Percentiles rank a stretch among this genome's conserved stretches.
phyloP scores from a whole-genome alignment of 2,113 vertebrate genomes.

The Catharus fuscescens region DNA sequence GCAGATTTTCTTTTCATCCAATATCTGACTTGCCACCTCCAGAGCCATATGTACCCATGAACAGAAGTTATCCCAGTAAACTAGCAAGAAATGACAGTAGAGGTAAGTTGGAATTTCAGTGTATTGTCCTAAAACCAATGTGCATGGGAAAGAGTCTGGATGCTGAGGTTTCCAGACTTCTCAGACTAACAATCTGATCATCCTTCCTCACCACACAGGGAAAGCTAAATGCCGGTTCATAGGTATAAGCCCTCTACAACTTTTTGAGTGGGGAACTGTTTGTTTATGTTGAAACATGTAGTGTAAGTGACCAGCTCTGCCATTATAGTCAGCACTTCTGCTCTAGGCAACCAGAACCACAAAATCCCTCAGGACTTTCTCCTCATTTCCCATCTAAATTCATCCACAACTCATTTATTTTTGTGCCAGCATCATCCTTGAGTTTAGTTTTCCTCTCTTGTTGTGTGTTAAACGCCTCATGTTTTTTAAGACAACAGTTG shows the following conservation, averaged over 20 bases:
- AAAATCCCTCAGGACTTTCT: neutral
- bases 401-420: neutral
- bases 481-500: neutral
- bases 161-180: neutral
- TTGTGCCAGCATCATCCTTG: neutral
- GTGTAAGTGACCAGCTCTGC: neutral
- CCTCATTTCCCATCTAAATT: neutral
- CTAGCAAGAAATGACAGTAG: slow-evolving; percentile 83
- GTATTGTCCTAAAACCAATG: neutral
- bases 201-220: neutral
- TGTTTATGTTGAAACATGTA: neutral
- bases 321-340: neutral
- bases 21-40: slow-evolving; percentile 93
- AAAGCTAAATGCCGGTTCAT: neutral
- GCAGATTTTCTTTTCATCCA: slow-evolving; percentile 92
- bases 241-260: neutral
- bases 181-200: neutral
- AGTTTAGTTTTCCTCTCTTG: neutral
- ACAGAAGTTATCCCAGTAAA: slow-evolving; percentile 95
- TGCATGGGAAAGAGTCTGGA: neutral
- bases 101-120: slow-evolving; percentile 78
- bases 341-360: neutral
- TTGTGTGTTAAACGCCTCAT: neutral
- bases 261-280: neutral
- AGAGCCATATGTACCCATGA: slow-evolving; percentile 86